These are phyloP conservation scores for Hexactinellida sp. DNA, from an alignment of 37 sponge, comb jelly and placozoan species.

Conservation along the genomic window DNA sequence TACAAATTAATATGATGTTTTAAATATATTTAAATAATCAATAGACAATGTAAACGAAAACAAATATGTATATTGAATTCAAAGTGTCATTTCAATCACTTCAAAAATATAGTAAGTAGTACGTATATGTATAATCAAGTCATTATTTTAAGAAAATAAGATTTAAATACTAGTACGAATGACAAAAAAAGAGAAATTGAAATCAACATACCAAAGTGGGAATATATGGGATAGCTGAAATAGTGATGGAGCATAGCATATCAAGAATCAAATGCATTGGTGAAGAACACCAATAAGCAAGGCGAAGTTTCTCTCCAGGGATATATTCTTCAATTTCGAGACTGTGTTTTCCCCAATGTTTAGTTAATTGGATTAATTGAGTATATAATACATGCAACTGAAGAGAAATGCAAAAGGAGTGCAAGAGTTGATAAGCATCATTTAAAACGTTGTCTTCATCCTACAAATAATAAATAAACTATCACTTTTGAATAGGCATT, in stretches of 20 bases:
- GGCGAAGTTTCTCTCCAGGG: neutral
- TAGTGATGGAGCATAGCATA: neutral
- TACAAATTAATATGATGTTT: too few relatives aligned
- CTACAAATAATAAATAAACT: too few relatives aligned
- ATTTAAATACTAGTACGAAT: too few relatives aligned
- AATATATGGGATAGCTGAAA: neutral
- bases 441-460: neutral
- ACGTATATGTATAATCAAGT: too few relatives aligned
- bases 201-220: neutral
- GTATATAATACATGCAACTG: neutral
- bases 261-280: neutral
- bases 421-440: neutral
- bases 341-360: constrained; percentile 9
- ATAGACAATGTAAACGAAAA: too few relatives aligned
- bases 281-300: neutral
- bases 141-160: too few relatives aligned
- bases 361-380: neutral
- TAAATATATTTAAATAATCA: too few relatives aligned
- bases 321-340: constrained; percentile 3
- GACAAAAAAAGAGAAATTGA: too few relatives aligned
- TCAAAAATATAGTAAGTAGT: too few relatives aligned
- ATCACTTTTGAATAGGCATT: too few relatives aligned
- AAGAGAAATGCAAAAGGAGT: neutral
- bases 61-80: too few relatives aligned
- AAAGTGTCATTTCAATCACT: too few relatives aligned